Conservation (phyloP, 2,113 vertebrate genomes). For the Ardeotis arabs region DNA sequence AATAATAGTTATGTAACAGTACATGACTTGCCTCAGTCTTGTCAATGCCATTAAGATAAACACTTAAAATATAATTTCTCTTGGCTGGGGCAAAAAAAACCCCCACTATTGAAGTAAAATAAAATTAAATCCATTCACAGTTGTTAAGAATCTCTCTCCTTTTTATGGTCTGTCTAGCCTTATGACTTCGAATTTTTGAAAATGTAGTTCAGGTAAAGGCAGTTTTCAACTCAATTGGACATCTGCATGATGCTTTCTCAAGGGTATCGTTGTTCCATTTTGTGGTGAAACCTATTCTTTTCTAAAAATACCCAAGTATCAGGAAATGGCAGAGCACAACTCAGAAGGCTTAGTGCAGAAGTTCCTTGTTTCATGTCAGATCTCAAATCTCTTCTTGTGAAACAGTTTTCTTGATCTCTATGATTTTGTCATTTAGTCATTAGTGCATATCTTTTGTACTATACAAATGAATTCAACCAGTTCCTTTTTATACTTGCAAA, state of each 20-base stretch:
- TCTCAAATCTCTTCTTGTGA: background rate
- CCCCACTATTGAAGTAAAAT: background rate
- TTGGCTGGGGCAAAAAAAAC: accelerated
- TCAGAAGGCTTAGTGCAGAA: background rate
- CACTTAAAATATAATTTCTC: background rate
- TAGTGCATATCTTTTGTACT: background rate
- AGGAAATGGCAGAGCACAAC: background rate
- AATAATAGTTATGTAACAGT: background rate
- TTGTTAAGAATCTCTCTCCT: background rate
- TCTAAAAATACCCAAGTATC: background rate
- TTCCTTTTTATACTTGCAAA: background rate
- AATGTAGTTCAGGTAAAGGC: background rate
- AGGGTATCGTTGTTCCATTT: background rate
- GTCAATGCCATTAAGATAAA: background rate
- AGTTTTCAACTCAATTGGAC: background rate
- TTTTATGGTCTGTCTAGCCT: background rate
- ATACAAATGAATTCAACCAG: background rate
- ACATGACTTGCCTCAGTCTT: background rate
- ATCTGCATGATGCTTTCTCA: background rate
- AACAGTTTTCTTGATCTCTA: background rate
- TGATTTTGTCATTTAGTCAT: background rate
- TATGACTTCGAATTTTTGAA: background rate
- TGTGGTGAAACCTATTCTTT: background rate
- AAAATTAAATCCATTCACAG: background rate
- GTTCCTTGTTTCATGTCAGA: background rate